These are phyloP conservation scores for Pseudorhiza aurosa DNA, from an alignment of 30 jellyfish, hydroid and myxozoan species.

Conservation along the genomic window DNA sequence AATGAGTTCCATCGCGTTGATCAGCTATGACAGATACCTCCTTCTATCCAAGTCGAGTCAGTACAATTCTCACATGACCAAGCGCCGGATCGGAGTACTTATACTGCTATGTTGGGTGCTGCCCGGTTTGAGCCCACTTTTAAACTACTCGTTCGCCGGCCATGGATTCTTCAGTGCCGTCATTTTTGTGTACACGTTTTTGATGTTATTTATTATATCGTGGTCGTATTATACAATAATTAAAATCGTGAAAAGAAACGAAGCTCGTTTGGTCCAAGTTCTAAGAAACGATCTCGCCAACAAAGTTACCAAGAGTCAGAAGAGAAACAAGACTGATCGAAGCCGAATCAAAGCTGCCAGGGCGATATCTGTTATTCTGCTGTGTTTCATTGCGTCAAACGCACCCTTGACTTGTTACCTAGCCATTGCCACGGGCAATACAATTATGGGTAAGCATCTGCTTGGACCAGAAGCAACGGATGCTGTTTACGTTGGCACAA, in stretches of 20 bases:
- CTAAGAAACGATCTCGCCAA: not conserved
- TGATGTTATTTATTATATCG: conserved; percentile 26
- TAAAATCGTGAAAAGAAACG: conserved; percentile 45
- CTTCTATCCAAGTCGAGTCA: conserved; percentile 60
- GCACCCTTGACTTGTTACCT: conserved; percentile 62
- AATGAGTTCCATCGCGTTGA: conserved; percentile 72
- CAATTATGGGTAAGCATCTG: conserved; percentile 4
- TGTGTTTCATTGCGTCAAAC: conserved; percentile 28
- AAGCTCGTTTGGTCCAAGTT: conserved; percentile 7
- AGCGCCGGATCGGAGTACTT: conserved; percentile 18
- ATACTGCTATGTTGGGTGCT: conserved; percentile 48
- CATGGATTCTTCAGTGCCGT: conserved; percentile 52
- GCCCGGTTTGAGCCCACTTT: conserved; percentile 62
- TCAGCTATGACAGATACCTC: conserved; percentile 75
- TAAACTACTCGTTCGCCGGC: not conserved
- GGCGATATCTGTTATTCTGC: conserved; percentile 22
- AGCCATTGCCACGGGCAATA: conserved; percentile 12
- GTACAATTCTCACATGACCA: conserved; percentile 60
- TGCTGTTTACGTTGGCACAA: conserved; percentile 15
- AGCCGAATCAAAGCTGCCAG: conserved; percentile 41
- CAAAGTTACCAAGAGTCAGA: not conserved
- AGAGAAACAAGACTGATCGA: not conserved
- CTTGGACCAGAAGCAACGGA: not conserved
- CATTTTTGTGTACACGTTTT: conserved; percentile 38
- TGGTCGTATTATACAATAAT: conserved; percentile 53